Evolutionary conservation across 2,113 vertebrate genomes (phyloP).

Genomic region (Grus americana): DNA sequence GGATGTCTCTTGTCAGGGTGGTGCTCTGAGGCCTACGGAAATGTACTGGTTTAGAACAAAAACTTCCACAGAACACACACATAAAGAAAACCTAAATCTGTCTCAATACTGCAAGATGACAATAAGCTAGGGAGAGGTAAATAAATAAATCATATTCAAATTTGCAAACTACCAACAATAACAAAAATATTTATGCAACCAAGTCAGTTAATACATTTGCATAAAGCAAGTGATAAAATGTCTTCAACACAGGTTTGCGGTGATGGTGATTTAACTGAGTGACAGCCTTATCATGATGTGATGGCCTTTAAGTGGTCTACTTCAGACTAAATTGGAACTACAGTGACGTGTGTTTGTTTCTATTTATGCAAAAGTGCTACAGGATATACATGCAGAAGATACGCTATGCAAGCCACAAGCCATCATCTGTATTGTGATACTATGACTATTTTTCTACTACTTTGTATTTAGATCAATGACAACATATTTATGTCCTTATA

Average conservation of each 20-base stretch:
- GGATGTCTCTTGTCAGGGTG: neutral
- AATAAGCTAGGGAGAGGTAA: neutral
- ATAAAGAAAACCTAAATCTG: conserved; percentile 12
- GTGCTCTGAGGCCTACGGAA: neutral
- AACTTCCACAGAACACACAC: neutral
- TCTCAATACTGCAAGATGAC: neutral
- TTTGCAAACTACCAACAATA: neutral
- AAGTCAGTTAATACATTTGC: neutral
- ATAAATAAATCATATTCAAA: neutral
- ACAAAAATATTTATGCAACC: neutral
- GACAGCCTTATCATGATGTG: neutral
- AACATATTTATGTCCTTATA: neutral
- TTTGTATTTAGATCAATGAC: neutral
- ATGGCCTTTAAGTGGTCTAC: neutral
- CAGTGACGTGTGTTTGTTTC: neutral
- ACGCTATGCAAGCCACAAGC: neutral
- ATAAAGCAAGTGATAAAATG: neutral
- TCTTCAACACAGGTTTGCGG: neutral
- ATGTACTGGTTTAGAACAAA: neutral
- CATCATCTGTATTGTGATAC: neutral
- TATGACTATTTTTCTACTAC: neutral
- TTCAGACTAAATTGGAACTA: neutral
- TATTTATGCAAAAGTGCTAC: neutral
- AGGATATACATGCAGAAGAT: neutral
- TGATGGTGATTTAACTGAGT: neutral